Evolutionary conservation across 1,140 invertebrate species (phyloP), one percentile per base, ranked within the genome.

Genomic region (Chrysopa pallens): DNA sequence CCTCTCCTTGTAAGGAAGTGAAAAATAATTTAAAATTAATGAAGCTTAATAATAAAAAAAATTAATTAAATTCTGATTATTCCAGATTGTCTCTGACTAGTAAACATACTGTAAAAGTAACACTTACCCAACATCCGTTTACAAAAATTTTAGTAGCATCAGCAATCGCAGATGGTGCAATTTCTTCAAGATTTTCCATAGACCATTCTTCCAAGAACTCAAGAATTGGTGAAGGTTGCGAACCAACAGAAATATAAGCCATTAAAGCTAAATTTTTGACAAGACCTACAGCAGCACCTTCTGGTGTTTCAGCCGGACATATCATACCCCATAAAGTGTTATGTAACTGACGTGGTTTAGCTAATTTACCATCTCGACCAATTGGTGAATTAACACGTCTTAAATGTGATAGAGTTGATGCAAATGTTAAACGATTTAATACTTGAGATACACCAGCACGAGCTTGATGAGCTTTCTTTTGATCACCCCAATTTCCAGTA

Each of bases 151-250:
- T 98, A 0, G 94, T 97, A 2, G 93, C 90, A 70, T 95, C 88
- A 11, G 85, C 84, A 57, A 95, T 95, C 2, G 90, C 87, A 29
- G 87, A 92, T 1, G 91, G 90, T 1, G 90, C 89, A 52, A 95
- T 94, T 73, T 97, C 93, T 69, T 98, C 94, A 37, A 98, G 69
- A 63, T 98, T 98, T 66, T 98, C 95, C 95, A 98, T 98, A 43
- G 89, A 94, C 95, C 95, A 98, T 61, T 98, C 94, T 61, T 98
- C 94, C 73, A 98, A 93, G 72, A 98, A 98, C 68, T 98, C 94
- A 4, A 98, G 65, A 67, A 98, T 98, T 1, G 94, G 94, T 6
- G 91, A 94, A 1, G 94, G 93, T 59, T 97, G 89, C 36, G 90
- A 96, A 44, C 95, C 95, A 15, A 98, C 95, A 52, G 92, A 97